Evolutionary conservation across 1,140 invertebrate species (phyloP).

Genomic region (Drosophila triauraria): DNA sequence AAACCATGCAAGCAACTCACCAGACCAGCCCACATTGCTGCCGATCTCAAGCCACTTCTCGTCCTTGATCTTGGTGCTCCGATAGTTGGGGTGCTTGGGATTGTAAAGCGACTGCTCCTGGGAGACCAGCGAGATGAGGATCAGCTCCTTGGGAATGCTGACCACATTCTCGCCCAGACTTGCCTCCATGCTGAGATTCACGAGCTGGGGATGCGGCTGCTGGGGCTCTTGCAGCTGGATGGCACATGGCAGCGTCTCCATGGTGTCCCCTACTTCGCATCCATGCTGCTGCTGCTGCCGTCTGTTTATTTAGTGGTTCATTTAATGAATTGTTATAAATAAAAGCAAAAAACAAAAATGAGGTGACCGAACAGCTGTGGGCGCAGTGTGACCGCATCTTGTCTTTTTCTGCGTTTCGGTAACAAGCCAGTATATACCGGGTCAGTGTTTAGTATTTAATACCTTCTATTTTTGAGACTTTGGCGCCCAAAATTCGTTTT

Average conservation of each 20-base stretch:
- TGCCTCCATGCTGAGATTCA: slow-evolving; percentile 55
- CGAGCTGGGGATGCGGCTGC: slow-evolving; percentile 54
- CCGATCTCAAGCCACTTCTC: slow-evolving; percentile 79
- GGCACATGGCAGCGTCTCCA: slow-evolving; percentile 64
- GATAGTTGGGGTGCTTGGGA: slow-evolving; percentile 76
- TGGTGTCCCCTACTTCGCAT: slow-evolving; percentile 33
- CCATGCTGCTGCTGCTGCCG: slow-evolving; percentile 13
- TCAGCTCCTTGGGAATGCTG: slow-evolving; percentile 69
- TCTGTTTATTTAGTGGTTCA: slow-evolving; percentile 20
- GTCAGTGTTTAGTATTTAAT: slow-evolving; percentile 6
- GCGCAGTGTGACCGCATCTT: background rate
- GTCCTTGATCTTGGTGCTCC: slow-evolving; percentile 75
- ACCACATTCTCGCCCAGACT: slow-evolving; percentile 56
- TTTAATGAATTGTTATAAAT: slow-evolving; percentile 47
- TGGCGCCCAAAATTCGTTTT: slow-evolving; percentile 33
- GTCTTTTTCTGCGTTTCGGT: background rate
- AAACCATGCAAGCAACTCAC: slow-evolving; percentile 34
- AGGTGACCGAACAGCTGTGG: slow-evolving; percentile 58
- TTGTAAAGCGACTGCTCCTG: slow-evolving; percentile 79
- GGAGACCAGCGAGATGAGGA: slow-evolving; percentile 75
- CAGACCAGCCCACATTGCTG: slow-evolving; percentile 70
- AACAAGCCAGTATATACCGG: background rate
- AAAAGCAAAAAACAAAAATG: slow-evolving; percentile 54
- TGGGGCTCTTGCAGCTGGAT: slow-evolving; percentile 53
- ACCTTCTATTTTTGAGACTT: background rate